Conservation (phyloP, 1,140 invertebrate species). For the Brachionus manjavacas region DNA sequence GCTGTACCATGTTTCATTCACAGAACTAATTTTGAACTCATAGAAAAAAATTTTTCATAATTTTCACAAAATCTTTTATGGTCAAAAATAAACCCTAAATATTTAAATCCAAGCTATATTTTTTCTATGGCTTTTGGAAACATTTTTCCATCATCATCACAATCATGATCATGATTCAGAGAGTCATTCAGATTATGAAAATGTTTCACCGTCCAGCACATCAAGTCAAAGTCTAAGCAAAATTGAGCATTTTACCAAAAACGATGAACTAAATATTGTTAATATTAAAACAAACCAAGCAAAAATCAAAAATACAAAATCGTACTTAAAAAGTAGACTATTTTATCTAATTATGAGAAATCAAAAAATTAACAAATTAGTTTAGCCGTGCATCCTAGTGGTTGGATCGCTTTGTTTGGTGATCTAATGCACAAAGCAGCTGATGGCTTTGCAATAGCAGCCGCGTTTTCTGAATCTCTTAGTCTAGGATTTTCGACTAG, state of each 20-base stretch:
- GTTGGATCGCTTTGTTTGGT: slow-evolving; percentile 58
- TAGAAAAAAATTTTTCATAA: background rate
- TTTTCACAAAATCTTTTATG: no score
- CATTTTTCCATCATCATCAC: slow-evolving; percentile 40
- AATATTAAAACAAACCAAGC: slow-evolving; percentile 14
- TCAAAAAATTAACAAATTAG: background rate
- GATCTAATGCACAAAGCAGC: slow-evolving; percentile 60
- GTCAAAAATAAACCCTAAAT: no score
- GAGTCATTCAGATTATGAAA: no score
- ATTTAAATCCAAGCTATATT: background rate
- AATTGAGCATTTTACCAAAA: background rate
- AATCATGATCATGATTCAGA: background rate
- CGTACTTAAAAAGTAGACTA: slow-evolving; percentile 13
- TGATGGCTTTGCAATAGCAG: slow-evolving; percentile 60
- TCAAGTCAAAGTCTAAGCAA: background rate
- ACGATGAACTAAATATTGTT: background rate
- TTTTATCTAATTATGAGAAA: no score
- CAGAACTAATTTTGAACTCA: background rate
- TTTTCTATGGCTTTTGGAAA: slow-evolving; percentile 6
- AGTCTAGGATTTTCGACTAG: slow-evolving; percentile 55
- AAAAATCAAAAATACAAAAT: background rate
- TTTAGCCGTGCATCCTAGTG: slow-evolving; percentile 46
- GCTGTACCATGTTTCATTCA: background rate
- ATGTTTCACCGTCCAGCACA: background rate
- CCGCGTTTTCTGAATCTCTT: slow-evolving; percentile 54